These are phyloP conservation scores for Helicoverpa armigera DNA, from an alignment of 1,140 invertebrate genomes.

Conservation along the genomic window DNA sequence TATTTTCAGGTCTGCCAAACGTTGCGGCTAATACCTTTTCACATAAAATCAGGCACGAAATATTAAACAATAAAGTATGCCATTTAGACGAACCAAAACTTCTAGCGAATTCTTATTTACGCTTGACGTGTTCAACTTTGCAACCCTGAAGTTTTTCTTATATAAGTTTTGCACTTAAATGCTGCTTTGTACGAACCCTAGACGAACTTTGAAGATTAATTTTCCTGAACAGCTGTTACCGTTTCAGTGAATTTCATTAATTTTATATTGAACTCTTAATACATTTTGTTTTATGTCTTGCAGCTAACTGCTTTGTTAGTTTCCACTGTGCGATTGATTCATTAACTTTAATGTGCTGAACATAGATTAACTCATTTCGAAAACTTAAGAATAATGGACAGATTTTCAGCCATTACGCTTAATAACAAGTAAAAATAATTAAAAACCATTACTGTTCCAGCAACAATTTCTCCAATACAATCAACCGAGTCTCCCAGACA, in stretches of 20 bases:
- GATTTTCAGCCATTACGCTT: not conserved
- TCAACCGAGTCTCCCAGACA: not conserved
- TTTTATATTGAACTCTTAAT: not conserved
- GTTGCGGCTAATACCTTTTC: not conserved
- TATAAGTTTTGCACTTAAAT: constrained; percentile 34
- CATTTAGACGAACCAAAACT: not conserved
- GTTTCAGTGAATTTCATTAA: constrained; percentile 11
- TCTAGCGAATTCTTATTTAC: constrained; percentile 8
- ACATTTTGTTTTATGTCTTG: not conserved
- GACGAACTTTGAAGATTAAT: not conserved
- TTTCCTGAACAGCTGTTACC: constrained; percentile 22
- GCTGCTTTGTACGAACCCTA: not conserved
- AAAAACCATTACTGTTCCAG: not conserved
- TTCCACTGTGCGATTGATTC: not conserved
- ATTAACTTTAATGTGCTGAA: too few relatives aligned
- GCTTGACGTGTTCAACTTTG: constrained; percentile 21
- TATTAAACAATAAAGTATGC: constrained; percentile 7
- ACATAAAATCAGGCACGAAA: not conserved
- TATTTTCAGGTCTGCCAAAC: constrained; percentile 21
- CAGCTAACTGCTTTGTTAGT: not conserved
- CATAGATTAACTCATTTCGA: not conserved
- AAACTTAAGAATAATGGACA: not conserved
- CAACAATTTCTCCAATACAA: not conserved
- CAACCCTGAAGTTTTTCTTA: constrained; percentile 20
- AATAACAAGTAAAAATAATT: not conserved